These are phyloP conservation scores for Isoperla grammatica DNA, from an alignment of 2,888 invertebrate species.

Conservation along the genomic window DNA sequence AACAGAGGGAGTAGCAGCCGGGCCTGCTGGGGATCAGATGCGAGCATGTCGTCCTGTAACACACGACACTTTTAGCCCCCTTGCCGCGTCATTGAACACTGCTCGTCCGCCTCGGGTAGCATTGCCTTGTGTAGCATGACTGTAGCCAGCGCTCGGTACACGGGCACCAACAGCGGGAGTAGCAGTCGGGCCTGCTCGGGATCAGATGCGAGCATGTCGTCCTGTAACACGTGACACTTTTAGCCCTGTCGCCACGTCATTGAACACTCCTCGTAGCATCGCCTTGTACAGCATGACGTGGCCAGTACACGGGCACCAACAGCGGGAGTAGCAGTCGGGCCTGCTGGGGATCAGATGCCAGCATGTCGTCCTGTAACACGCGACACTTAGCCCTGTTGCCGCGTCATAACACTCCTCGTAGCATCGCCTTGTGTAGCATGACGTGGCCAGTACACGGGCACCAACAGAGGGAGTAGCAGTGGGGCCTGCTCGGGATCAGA, in stretches of 20 bases:
- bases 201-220: conserved; percentile 34
- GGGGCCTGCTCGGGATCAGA: conserved; percentile 31
- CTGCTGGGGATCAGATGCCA: conserved; percentile 32
- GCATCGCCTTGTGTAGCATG: conserved; percentile 72
- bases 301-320: conserved; percentile 72
- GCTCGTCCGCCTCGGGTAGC: conserved; percentile 59
- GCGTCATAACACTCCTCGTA: conserved; percentile 62
- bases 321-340: conserved; percentile 42
- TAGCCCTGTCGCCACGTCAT: too few species aligned
- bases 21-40: conserved; percentile 31
- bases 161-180: conserved; percentile 60
- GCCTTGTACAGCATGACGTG: conserved; percentile 73
- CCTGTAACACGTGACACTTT: conserved; percentile 28
- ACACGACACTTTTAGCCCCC: conserved; percentile 79
- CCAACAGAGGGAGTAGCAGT: conserved; percentile 50
- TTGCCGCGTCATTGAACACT: conserved; percentile 69
- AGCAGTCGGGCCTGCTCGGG: conserved; percentile 30
- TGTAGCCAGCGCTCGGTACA: conserved; percentile 72
- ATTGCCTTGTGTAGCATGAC: conserved; percentile 75
- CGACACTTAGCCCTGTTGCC: too few species aligned
- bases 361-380: conserved; percentile 33
- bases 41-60: conserved; percentile 65
- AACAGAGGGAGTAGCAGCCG: conserved; percentile 49
- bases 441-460: conserved; percentile 73
- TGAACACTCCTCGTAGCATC: conserved; percentile 63